Evolutionary conservation across 2,888 invertebrate genomes (phyloP).

Genomic region (Pterostichus madidus): DNA sequence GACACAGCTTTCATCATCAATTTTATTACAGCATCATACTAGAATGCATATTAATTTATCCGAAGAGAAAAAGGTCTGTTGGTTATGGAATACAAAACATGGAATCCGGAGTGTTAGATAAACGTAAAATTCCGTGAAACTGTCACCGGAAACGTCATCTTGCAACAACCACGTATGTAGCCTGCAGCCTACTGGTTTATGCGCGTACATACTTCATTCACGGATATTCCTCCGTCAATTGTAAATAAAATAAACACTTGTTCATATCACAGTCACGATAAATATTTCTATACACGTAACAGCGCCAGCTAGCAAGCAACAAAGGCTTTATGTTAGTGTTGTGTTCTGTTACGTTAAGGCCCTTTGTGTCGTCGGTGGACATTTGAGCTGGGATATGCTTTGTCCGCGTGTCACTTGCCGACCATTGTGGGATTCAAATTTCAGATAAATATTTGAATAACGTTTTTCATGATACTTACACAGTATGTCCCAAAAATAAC

Average conservation of each 20-base stretch:
- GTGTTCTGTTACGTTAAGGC: neutral
- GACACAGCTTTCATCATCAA: too few relatives aligned
- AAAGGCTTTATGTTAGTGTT: conserved; percentile 11
- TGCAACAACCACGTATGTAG: neutral
- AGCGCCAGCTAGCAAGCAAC: conserved; percentile 16
- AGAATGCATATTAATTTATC: too few relatives aligned
- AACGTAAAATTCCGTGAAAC: conserved; percentile 33
- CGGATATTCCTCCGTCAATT: conserved; percentile 43
- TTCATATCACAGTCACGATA: conserved; percentile 44
- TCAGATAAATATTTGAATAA: conserved; percentile 55
- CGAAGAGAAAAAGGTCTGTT: neutral
- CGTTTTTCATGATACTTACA: conserved; percentile 42
- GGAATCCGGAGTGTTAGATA: neutral
- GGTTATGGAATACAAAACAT: neutral
- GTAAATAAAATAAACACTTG: conserved; percentile 56
- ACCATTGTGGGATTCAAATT: conserved; percentile 45
- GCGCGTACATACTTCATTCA: conserved; percentile 44
- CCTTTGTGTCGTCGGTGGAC: conserved; percentile 14
- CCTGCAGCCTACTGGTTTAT: conserved; percentile 1
- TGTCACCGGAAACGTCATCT: conserved; percentile 18
- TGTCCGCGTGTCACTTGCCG: conserved; percentile 39
- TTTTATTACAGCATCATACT: too few relatives aligned
- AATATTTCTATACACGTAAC: conserved; percentile 51
- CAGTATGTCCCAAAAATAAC: too few relatives aligned
- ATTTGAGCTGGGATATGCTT: conserved; percentile 9